These are phyloP conservation scores for Ctenochaetus hawaiiensis DNA, from an alignment of 2,797 vertebrate genomes.

Conservation along the genomic window DNA sequence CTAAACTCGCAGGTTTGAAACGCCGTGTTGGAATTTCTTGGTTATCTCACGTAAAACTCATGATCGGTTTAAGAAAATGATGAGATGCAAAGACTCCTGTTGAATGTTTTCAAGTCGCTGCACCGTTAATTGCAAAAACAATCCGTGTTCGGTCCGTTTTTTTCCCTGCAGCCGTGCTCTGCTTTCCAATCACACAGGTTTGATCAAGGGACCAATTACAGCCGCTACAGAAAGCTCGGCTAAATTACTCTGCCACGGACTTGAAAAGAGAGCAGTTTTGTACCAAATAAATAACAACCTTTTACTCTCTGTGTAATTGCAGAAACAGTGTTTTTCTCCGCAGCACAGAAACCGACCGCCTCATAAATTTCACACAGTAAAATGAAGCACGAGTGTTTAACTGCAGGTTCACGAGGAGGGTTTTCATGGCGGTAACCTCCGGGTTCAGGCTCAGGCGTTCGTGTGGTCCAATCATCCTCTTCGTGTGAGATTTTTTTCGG, in stretches of 20 bases:
- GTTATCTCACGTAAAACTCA: conserved; percentile 18
- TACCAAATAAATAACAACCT: conserved; percentile 49
- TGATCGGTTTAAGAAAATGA: conserved; percentile 21
- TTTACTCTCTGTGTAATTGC: conserved; percentile 46
- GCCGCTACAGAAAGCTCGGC: conserved; percentile 31
- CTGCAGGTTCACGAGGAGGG: background rate
- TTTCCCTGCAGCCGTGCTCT: conserved; percentile 30
- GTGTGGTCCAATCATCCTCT: conserved; percentile 28
- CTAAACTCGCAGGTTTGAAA: conserved; percentile 23
- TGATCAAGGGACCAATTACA: conserved; percentile 73
- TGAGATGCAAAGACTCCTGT: conserved; percentile 43
- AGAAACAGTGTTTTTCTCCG: background rate
- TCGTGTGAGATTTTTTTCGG: conserved; percentile 17
- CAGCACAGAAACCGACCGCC: conserved; percentile 15
- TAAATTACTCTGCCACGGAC: conserved; percentile 47
- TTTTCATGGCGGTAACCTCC: conserved; percentile 23
- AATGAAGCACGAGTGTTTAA: conserved; percentile 32
- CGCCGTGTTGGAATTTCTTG: background rate
- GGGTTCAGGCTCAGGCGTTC: conserved; percentile 2
- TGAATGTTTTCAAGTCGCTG: conserved; percentile 26
- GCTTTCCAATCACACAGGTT: conserved; percentile 55
- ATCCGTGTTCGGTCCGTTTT: background rate
- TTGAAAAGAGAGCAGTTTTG: conserved; percentile 34
- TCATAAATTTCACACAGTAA: conserved; percentile 41
- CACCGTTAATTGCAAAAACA: conserved; percentile 44